Evolutionary conservation across 35 echinoderm and acorn worm genomes (phyloP), one percentile per base, ranked within the genome.

Genomic region (Acanthaster planci): DNA sequence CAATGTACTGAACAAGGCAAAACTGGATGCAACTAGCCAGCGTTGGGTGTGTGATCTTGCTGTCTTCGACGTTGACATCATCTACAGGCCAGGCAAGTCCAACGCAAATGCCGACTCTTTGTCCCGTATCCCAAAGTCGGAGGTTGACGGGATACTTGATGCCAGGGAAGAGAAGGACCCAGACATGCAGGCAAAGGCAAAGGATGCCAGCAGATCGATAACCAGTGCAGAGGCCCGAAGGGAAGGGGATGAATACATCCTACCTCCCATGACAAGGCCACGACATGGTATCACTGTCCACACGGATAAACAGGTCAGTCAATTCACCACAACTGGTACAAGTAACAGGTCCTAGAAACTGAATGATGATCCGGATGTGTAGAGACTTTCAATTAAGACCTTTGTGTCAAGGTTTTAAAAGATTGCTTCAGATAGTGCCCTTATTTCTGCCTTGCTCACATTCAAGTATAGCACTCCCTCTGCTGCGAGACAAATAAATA

Each of bases 351-450:
- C n/a, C n/a, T n/a, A 7, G 14, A 80, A 83, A 52, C 5, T 88
- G 19, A 60, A 59, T 32, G 56, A 18, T 67, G 83, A 91, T 40
- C 35, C 29, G 9, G 89, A 23, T 27, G 38, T 51, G 7, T 77
- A 77, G 39, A 16, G 37, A 38, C 21, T 18, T 19, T 40, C 89
- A 39, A 2, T 78, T 2, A 51, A 68, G 50, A 29, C 29, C 37
- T 91, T 91, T 68, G 50, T 91, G 6, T 22, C 36, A 67, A 87
- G 38, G 5, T 78, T 78, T 68, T 36, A 86, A 39, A 78, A 59
- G 47, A 44, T 91, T 17, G 86, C 67, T 5, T 79, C 89, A 32
- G 83, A 85, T 51, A 86, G 83, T 44, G 40, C 81, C 30, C 83
- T 91, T 15, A 51, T 86, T 17, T 84, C 80, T 40, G 67, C 83